A percentile compares a stretch with the other conserved stretches of the same genome.
Evolutionary conservation across 1,140 invertebrate genomes (phyloP).

Genomic region (Lepidurus arcticus): DNA sequence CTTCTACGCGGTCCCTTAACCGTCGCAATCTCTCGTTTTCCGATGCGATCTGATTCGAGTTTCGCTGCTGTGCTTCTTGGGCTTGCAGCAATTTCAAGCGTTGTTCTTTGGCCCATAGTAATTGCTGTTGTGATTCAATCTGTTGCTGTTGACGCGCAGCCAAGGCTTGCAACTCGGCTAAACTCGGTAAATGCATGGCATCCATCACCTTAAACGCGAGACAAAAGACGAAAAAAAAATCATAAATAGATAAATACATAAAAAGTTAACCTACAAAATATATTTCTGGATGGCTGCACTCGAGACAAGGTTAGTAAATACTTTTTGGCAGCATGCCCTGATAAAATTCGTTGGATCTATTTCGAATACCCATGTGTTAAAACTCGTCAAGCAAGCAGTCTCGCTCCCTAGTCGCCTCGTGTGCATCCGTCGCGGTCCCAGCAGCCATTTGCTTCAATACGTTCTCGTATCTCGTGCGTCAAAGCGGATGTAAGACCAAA

Average conservation of each 20-base stretch:
- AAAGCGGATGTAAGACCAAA: neutral
- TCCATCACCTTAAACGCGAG: conserved; percentile 25
- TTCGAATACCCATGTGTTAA: neutral
- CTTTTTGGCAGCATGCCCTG: neutral
- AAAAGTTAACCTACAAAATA: too few species aligned
- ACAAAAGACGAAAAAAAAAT: neutral
- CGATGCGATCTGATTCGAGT: conserved; percentile 44
- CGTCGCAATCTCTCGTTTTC: conserved; percentile 65
- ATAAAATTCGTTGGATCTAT: neutral
- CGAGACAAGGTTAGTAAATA: neutral
- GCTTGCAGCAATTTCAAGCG: conserved; percentile 88
- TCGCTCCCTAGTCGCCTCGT: neutral
- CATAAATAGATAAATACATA: neutral
- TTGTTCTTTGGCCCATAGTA: conserved; percentile 85
- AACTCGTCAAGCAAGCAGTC: neutral
- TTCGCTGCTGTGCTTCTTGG: conserved; percentile 75
- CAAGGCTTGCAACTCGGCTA: conserved; percentile 92
- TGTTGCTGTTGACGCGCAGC: conserved; percentile 90
- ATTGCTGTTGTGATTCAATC: conserved; percentile 86
- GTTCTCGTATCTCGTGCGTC: neutral
- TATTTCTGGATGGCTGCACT: neutral
- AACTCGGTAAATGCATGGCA: conserved; percentile 47
- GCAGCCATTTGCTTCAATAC: neutral
- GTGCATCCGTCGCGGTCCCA: neutral
- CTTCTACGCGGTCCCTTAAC: conserved; percentile 82